These are phyloP conservation scores for Cyrtonyx montezumae DNA, from an alignment of 2,113 vertebrate species.

Conservation along the genomic window DNA sequence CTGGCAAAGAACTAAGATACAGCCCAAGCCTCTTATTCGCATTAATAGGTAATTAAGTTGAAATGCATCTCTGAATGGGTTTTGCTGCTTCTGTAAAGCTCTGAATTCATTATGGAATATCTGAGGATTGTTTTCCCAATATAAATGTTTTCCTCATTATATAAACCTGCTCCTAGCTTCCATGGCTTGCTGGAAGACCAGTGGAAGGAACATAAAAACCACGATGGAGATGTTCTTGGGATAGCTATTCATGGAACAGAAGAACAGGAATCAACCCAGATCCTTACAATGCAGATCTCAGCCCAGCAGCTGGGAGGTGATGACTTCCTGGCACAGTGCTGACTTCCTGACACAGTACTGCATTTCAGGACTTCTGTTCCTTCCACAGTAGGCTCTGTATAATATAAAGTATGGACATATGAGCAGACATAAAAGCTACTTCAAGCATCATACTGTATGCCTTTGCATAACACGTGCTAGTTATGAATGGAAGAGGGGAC, in stretches of 20 bases:
- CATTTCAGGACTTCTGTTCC: background rate
- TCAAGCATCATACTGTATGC: background rate
- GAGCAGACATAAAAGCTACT: background rate
- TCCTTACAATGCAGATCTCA: background rate
- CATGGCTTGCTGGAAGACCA: background rate
- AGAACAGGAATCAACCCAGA: background rate
- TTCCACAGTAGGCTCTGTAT: background rate
- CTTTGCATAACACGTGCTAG: background rate
- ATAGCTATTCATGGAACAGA: background rate
- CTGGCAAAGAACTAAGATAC: background rate
- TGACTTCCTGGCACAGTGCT: background rate
- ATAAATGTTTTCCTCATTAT: too few species aligned
- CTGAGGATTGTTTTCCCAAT: background rate
- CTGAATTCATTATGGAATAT: background rate
- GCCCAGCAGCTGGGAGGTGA: background rate
- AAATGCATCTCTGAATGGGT: background rate
- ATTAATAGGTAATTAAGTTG: background rate
- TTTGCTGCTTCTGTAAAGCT: background rate
- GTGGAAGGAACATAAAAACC: background rate
- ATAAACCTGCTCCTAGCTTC: background rate
- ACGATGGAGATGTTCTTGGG: background rate
- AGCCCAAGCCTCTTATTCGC: background rate
- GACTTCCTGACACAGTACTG: background rate
- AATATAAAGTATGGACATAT: background rate
- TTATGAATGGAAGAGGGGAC: background rate